A percentile compares a stretch with the other conserved stretches of the same genome.
phyloP scores from a whole-genome alignment of 2,888 invertebrate species.

The Spilarctia lutea region DNA sequence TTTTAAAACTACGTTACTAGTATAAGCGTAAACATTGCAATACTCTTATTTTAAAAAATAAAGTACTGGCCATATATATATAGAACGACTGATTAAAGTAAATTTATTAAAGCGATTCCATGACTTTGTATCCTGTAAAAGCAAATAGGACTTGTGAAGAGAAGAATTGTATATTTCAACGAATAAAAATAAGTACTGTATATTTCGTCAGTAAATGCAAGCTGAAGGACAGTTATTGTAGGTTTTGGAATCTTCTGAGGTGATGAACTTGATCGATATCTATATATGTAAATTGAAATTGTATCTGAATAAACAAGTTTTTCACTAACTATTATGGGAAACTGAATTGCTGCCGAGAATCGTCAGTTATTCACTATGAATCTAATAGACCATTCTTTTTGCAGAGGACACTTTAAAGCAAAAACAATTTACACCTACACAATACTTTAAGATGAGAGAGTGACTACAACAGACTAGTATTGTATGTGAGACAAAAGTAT shows the following conservation, averaged over 20 bases:
- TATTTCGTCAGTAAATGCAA: neutral
- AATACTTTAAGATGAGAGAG: too few relatives aligned
- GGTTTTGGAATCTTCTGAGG: neutral
- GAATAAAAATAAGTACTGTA: neutral
- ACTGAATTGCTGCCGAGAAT: too few relatives aligned
- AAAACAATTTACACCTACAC: too few relatives aligned
- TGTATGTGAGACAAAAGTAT: too few relatives aligned
- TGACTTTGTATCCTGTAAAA: neutral
- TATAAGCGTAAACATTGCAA: neutral
- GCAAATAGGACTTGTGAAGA: neutral
- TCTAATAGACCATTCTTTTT: too few relatives aligned
- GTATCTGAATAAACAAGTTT: too few relatives aligned
- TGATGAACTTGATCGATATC: neutral
- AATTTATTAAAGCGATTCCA: neutral
- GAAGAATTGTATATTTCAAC: neutral
- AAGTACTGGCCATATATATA: neutral
- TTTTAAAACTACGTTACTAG: constrained; percentile 5
- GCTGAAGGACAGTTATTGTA: neutral
- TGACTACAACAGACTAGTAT: too few relatives aligned
- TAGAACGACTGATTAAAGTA: neutral
- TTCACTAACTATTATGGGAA: too few relatives aligned
- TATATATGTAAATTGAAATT: neutral
- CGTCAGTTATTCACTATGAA: too few relatives aligned
- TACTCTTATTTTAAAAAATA: neutral
- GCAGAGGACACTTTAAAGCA: too few relatives aligned